Conservation (phyloP, 2,113 vertebrate genomes). For the Macheiramphus alcinus region DNA sequence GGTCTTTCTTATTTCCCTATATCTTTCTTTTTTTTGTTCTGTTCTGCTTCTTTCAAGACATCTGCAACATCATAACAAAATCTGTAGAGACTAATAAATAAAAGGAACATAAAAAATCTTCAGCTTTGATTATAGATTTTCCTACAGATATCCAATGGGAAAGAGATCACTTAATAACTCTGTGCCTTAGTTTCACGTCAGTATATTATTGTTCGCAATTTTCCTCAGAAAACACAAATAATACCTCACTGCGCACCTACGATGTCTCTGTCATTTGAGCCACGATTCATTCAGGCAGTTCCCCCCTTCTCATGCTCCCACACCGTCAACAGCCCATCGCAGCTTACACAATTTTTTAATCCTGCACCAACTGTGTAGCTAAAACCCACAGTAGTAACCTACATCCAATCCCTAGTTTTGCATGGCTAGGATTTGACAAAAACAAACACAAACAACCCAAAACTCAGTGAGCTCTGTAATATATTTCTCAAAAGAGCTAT, state of each 20-base stretch:
- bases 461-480: not conserved
- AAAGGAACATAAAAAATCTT: not conserved
- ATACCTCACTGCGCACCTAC: fast-evolving
- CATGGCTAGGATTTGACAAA: not conserved
- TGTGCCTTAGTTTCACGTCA: not conserved
- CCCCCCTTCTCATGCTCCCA: not conserved
- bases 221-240: not conserved
- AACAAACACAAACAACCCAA: not conserved
- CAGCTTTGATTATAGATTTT: not conserved
- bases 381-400: not conserved
- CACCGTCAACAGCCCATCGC: not conserved
- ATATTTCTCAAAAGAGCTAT: not conserved
- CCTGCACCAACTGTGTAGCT: not conserved
- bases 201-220: not conserved
- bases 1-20: not conserved
- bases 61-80: not conserved
- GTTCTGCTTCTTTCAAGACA: not conserved
- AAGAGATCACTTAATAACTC: not conserved
- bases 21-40: not conserved
- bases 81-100: not conserved
- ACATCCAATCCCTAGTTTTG: not conserved
- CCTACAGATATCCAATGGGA: not conserved
- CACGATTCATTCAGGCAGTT: not conserved
- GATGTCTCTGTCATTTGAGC: not conserved
- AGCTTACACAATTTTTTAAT: not conserved